A percentile compares a stretch with the other conserved stretches of the same genome.
Conservation (phyloP, 2,113 vertebrate genomes). For the Pluvianellus socialis region DNA sequence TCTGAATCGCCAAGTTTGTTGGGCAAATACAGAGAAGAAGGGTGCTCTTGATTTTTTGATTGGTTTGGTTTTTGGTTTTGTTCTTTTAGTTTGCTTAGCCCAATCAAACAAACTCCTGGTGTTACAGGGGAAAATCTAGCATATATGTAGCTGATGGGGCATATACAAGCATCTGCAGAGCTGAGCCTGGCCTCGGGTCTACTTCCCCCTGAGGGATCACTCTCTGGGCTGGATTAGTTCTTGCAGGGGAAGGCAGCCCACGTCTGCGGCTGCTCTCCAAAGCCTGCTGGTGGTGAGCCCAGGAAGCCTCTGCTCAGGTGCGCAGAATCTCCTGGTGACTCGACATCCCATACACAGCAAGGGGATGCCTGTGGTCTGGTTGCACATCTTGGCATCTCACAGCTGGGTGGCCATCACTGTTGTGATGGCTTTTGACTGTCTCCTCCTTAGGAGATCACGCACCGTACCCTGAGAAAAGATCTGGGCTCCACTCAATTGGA, state of each 20-base stretch:
- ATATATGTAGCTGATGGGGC: fast-evolving
- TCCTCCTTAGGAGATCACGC: neutral
- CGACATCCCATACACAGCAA: fast-evolving
- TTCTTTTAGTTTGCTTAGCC: neutral
- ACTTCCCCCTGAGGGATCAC: neutral
- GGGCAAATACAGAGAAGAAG: neutral
- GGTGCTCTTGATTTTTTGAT: neutral
- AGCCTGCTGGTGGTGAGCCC: neutral
- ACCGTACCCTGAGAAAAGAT: neutral
- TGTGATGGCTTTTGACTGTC: neutral
- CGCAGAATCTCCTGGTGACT: neutral
- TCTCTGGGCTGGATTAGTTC: neutral
- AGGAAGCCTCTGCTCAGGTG: neutral
- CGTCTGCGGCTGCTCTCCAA: neutral
- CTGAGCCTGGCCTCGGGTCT: neutral
- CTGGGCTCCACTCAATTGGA: neutral
- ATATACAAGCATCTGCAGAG: fast-evolving
- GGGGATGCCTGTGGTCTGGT: neutral
- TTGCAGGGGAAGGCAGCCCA: neutral
- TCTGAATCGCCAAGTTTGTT: neutral
- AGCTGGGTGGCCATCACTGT: neutral
- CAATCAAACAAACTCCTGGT: neutral
- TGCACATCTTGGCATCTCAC: neutral
- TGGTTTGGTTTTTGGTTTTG: neutral
- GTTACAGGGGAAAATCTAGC: neutral